Percentiles rank a stretch among this genome's conserved stretches.
Conservation (phyloP, 2,797 vertebrate species). For the Nasua narica region DNA sequence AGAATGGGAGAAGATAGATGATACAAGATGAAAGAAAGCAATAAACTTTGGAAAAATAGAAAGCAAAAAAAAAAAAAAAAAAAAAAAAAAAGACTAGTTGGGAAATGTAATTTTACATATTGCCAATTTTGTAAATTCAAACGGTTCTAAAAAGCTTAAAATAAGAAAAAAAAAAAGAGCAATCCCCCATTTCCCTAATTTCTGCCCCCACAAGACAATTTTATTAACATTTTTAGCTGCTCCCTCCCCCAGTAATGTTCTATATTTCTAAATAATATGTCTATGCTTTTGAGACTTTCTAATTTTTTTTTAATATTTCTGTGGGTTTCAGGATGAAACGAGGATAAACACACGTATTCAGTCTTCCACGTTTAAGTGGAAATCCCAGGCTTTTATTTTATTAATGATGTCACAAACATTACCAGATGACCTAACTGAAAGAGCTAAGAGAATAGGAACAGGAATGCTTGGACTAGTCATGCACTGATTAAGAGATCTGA, state of each 20-base stretch:
- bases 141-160: background rate
- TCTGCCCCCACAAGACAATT: background rate
- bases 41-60: conserved; percentile 10
- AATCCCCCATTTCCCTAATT: background rate
- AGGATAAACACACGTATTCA: background rate
- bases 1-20: background rate
- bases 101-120: conserved; percentile 16
- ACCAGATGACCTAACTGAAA: background rate
- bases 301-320: background rate
- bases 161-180: background rate
- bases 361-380: background rate
- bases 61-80: background rate
- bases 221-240: conserved; percentile 6
- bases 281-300: background rate
- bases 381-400: conserved; percentile 11
- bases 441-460: background rate
- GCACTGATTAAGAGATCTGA: background rate
- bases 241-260: background rate
- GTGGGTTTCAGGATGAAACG: background rate
- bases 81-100: background rate
- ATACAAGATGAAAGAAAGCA: background rate
- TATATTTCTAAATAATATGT: conserved; percentile 10
- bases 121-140: background rate
- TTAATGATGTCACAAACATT: background rate
- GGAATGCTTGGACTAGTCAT: background rate